Percentiles rank a stretch among this genome's conserved stretches.
These are phyloP conservation scores for Prionailurus bengalensis DNA, from an alignment of 2,113 vertebrate species.

Conservation along the genomic window DNA sequence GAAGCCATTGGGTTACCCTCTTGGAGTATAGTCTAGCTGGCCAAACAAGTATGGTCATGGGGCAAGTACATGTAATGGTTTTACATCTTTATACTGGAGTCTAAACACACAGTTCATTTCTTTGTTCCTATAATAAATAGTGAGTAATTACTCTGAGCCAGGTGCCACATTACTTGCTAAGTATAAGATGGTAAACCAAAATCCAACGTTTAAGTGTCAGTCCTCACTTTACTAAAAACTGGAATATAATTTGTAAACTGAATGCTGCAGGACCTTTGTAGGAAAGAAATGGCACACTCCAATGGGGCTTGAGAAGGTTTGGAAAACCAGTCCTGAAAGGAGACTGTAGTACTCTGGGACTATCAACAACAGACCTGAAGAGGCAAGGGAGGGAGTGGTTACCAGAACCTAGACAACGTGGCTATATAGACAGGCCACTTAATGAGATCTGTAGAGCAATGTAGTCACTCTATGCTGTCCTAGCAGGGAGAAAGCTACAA, in stretches of 20 bases:
- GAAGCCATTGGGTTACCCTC: background rate
- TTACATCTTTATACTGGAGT: conserved; percentile 43
- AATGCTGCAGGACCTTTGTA: background rate
- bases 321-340: background rate
- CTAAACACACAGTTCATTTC: conserved; percentile 7
- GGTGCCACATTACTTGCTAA: background rate
- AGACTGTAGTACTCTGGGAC: background rate
- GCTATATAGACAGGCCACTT: background rate
- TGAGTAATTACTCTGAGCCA: background rate
- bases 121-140: conserved; percentile 50
- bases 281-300: background rate
- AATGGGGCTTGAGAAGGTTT: background rate
- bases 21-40: background rate
- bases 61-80: background rate
- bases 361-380: background rate
- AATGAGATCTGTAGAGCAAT: background rate
- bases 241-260: conserved; percentile 49
- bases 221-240: conserved; percentile 35
- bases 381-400: background rate
- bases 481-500: background rate
- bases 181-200: conserved; percentile 47
- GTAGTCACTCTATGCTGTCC: background rate
- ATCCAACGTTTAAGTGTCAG: conserved; percentile 45
- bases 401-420: background rate
- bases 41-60: background rate